Conservation (phyloP, 2,888 invertebrate genomes). For the Dioctria rufipes region DNA sequence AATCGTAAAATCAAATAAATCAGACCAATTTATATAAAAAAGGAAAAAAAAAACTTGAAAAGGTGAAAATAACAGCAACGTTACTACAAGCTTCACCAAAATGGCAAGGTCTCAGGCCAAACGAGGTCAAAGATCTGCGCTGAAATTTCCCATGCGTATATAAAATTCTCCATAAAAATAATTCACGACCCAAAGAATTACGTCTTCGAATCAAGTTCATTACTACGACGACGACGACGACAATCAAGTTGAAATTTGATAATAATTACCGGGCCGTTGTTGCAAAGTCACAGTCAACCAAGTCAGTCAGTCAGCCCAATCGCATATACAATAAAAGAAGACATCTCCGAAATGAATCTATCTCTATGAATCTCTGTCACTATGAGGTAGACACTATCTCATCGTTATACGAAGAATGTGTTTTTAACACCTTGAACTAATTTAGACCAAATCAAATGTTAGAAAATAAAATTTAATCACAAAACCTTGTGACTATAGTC, state of each 20-base stretch:
- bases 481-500: constrained; percentile 4
- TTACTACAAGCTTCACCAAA: background rate
- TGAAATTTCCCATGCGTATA: constrained; percentile 3
- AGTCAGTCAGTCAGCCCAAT: no score
- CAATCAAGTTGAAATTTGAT: background rate
- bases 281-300: no score
- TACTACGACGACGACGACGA: background rate
- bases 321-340: no score
- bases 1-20: background rate
- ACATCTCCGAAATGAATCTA: background rate
- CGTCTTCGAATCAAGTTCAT: background rate
- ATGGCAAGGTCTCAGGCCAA: background rate
- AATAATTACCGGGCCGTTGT: no score
- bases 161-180: background rate
- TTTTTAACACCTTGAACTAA: constrained; percentile 46
- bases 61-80: background rate
- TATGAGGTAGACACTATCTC: background rate
- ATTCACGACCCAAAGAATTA: background rate
- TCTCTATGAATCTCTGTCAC: background rate
- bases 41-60: background rate
- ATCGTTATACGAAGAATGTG: constrained; percentile 46
- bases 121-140: background rate
- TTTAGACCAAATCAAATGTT: constrained; percentile 41
- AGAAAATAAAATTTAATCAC: constrained; percentile 34
- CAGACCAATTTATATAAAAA: background rate